These are phyloP conservation scores for Vultur gryphus DNA, from an alignment of 2,797 vertebrate species.

Conservation along the genomic window DNA sequence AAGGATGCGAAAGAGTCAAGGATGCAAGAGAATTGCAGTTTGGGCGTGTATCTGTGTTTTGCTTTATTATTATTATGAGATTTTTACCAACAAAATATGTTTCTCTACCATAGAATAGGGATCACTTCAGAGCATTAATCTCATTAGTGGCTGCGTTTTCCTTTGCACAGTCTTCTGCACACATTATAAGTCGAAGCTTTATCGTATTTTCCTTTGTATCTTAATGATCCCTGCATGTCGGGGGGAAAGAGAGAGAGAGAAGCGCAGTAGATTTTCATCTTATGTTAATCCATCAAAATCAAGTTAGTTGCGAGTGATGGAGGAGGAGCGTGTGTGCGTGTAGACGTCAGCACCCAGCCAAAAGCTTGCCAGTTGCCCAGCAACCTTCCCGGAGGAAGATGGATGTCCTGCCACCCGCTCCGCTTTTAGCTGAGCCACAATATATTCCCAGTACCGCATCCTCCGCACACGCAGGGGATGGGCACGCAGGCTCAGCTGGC, in stretches of 20 bases:
- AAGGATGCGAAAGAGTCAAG: neutral
- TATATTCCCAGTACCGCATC: constrained; percentile 46
- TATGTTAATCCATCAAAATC: constrained; percentile 83
- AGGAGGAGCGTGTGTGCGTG: constrained; percentile 63
- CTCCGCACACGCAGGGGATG: neutral
- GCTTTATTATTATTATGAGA: neutral
- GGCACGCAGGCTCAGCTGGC: neutral
- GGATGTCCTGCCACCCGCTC: constrained; percentile 75
- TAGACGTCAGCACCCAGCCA: constrained; percentile 74
- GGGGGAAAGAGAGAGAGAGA: neutral
- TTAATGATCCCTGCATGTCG: constrained; percentile 48
- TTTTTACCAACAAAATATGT: constrained; percentile 20
- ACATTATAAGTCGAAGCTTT: neutral
- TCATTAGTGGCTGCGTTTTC: neutral
- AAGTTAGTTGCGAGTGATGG: constrained; percentile 78
- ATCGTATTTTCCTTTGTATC: constrained; percentile 60
- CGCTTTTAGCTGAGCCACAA: constrained; percentile 64
- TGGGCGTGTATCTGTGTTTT: neutral
- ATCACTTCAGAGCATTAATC: neutral
- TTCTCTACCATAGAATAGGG: neutral
- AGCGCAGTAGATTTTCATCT: constrained; percentile 69
- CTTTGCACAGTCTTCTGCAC: neutral
- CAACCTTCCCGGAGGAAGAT: constrained; percentile 80
- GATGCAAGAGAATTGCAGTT: neutral
- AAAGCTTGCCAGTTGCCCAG: constrained; percentile 83